Percentiles rank a stretch among this genome's conserved stretches.
Conservation (phyloP, 2,113 vertebrate genomes). For the Rattus norvegicus region GRCr8 NC_086019.1:28221001-28221500, state of each 20-base stretch:
- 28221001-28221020: neutral
- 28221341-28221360: neutral
- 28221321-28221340: neutral
- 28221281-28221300: no score
- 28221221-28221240: neutral
- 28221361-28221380: no score
- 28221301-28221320: neutral
- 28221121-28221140: neutral
- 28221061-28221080: neutral
- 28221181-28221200: neutral
- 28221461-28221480: slow-evolving; percentile 27
- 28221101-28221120: neutral
- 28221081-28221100: neutral
- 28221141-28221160: neutral
- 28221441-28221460: slow-evolving; percentile 23
- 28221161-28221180: no score
- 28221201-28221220: neutral
- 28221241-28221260: neutral
- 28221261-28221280: no score
- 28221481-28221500: neutral
- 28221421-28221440: neutral
- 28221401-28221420: neutral
- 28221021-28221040: neutral
- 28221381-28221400: neutral
- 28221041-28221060: neutral